A percentile compares a stretch with the other conserved stretches of the same genome.
Evolutionary conservation across 2,888 invertebrate genomes (phyloP).

Genomic region (Philereme vetulata): DNA sequence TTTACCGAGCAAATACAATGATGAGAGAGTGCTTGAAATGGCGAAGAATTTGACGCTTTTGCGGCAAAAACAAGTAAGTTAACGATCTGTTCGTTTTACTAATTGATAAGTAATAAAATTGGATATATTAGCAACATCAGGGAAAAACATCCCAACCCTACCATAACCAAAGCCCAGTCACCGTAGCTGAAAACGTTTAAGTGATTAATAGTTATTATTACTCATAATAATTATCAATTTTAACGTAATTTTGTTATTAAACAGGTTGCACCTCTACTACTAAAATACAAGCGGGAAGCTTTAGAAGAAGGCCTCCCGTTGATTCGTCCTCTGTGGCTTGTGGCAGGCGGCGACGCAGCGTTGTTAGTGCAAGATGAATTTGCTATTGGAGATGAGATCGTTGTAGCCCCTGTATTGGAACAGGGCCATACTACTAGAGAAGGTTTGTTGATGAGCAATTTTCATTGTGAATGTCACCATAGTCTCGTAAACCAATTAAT

Average conservation of each 20-base stretch:
- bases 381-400: conserved; percentile 93
- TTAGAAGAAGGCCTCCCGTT: conserved; percentile 92
- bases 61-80: conserved; percentile 82
- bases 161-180: too few relatives aligned
- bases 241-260: conserved; percentile 16
- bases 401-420: conserved; percentile 94
- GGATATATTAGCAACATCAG: too few relatives aligned
- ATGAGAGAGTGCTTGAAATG: conserved; percentile 89
- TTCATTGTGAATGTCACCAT: background rate
- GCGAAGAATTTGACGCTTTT: conserved; percentile 89
- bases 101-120: too few relatives aligned
- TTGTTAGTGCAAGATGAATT: conserved; percentile 93
- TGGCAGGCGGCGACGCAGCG: conserved; percentile 92
- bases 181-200: too few relatives aligned
- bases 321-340: conserved; percentile 95
- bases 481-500: background rate
- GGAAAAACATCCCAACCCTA: too few relatives aligned
- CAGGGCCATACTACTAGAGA: conserved; percentile 88
- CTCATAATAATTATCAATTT: background rate
- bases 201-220: too few relatives aligned
- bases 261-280: conserved; percentile 89
- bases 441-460: conserved; percentile 59
- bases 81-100: too few relatives aligned
- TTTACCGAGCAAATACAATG: conserved; percentile 94
- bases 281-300: conserved; percentile 90